A percentile compares a stretch with the other conserved stretches of the same genome.
phyloP scores from a whole-genome alignment of 2,888 invertebrate genomes.

The Eucriotettix oculatus region DNA sequence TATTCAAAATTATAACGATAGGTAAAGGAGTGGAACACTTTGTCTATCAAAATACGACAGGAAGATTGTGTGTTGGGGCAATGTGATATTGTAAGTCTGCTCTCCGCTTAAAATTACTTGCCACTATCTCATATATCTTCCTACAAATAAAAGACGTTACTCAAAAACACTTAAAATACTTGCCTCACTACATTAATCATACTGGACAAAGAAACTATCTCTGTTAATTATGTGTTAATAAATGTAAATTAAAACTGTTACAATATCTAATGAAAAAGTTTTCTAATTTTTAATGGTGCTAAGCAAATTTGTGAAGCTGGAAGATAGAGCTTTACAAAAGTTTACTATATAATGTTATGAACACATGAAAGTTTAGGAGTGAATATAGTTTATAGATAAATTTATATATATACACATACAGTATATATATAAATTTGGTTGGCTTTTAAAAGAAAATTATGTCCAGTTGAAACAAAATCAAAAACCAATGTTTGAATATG shows the following conservation, averaged over 20 bases:
- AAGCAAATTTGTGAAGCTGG: background rate
- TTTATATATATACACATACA: background rate
- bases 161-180: background rate
- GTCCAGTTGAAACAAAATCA: background rate
- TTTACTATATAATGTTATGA: background rate
- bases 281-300: background rate
- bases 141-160: background rate
- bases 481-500: background rate
- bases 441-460: background rate
- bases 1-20: background rate
- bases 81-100: background rate
- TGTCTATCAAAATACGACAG: background rate
- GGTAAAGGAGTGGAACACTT: conserved; percentile 11
- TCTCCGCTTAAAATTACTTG: background rate
- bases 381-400: background rate
- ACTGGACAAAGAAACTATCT: background rate
- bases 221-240: conserved; percentile 4
- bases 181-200: no score
- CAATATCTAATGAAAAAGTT: background rate
- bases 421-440: background rate
- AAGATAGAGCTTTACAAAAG: background rate
- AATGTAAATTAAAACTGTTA: background rate
- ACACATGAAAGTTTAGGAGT: background rate
- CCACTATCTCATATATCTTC: background rate
- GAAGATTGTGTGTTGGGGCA: background rate